Percentiles rank a stretch among this genome's conserved stretches.
Conservation (phyloP, 2,113 vertebrate species). For the Lontra canadensis region DNA sequence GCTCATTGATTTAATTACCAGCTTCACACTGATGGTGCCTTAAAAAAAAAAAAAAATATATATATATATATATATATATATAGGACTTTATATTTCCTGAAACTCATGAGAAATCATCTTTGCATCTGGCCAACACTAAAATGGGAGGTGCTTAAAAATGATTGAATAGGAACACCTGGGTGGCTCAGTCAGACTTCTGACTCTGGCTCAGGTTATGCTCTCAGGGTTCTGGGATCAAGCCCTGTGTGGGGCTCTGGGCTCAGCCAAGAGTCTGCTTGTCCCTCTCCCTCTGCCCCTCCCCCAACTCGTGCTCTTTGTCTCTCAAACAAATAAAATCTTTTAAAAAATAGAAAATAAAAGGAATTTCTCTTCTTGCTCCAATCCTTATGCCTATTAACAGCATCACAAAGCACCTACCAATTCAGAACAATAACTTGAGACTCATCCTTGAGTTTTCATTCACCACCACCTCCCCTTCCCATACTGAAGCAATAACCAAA, state of each 20-base stretch:
- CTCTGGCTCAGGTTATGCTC: not conserved
- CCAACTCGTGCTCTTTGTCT: fast-evolving
- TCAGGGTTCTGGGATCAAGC: not conserved
- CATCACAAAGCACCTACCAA: not conserved
- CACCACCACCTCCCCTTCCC: not conserved
- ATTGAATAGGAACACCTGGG: not conserved
- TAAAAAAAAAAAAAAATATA: not conserved
- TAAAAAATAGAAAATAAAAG: not conserved
- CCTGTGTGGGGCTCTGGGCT: not conserved
- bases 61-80: not conserved
- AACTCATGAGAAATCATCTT: not conserved
- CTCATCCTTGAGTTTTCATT: not conserved
- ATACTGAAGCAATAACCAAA: not conserved
- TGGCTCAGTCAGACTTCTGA: not conserved
- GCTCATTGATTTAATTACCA: not conserved
- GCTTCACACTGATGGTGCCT: not conserved
- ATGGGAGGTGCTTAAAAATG: not conserved
- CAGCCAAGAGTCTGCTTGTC: not conserved
- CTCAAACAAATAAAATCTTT: not conserved
- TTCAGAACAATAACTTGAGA: not conserved
- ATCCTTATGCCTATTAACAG: not conserved
- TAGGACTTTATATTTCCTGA: not conserved
- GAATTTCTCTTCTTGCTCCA: not conserved
- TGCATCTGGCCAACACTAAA: not conserved
- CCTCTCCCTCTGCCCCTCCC: not conserved